Evolutionary conservation across 92 coral and sea anemone species (phyloP), one percentile per base, ranked within the genome.

Genomic region (Ricordea florida): DNA sequence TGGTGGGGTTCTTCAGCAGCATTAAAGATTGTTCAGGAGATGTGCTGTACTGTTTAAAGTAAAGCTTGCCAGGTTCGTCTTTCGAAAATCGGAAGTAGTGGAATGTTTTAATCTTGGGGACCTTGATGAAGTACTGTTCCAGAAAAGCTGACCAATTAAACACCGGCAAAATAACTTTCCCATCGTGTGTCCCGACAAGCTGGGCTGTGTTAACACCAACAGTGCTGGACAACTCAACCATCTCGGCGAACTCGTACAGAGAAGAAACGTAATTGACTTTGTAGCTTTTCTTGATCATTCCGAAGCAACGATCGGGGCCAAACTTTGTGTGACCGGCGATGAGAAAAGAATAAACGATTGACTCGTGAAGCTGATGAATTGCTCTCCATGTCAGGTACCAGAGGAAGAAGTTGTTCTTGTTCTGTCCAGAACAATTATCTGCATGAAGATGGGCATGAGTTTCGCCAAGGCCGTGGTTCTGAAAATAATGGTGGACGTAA

Each of bases 401-500:
- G 27, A 48, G 56, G 28, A 48, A 48, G 28, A 18, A 48, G 40
- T 71, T 85, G 65, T 78, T 78, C 52, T 85, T 78, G 60, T 70
- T 85, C 34, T 85, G 90, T 86, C 29, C 56, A n/a, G 30, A 17
- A 21, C 56, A 48, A 20, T 20, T 48, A 21, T 48, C 83, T 0
- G 79, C 74, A 23, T 86, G 71, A 1, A 80, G 43, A 58, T 72
- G 83, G 3, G 36, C 82, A n/a, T 66, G 64, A 16, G 69, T 81
- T 49, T 87, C 88, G 35, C 85, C 91, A 32, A 52, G 64, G 10
- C 91, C 87, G 38, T 80, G 91, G 51, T 85, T 52, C 43, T 85
- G 56, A 37, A 85, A 79, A 59, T 35, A 85, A 14, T 69, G 60
- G 29, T 71, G 72, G 25, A 79, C 30, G 33, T 38, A 85, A 29